Base-by-base conservation (phyloP, 2,888 invertebrate genomes). In the Craniophora ligustri region DNA sequence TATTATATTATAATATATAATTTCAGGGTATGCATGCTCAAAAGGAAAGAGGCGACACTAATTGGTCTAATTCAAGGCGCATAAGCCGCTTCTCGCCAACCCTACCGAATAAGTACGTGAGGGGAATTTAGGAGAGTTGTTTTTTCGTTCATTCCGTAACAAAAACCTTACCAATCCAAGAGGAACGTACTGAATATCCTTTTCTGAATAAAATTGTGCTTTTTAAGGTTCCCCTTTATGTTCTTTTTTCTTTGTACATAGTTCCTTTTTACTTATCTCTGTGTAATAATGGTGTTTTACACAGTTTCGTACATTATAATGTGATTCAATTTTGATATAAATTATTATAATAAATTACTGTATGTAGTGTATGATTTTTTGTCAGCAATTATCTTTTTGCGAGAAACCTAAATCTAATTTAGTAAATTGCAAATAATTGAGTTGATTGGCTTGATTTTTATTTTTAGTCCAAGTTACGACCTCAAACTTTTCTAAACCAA, bases 41-140 rank as follows among this genome's bases (percentile, higher is more conserved):
- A 50, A 47, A 11, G 34, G 35, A 46, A 26, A 50, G 30, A 56
- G 51, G 44, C 14, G 11, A 44, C 47, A 58, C 60, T 59, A 71
- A 72, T 67, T 75, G 60, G 47, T 56, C 55, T 67, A 68, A 72
- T 75, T 57, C 66, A 15, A 55, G 42, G 45, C 39, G 44, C 41
- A 60, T 44, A 45, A 59, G 60, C 34, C 56, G 59, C n/a, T n/a
- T n/a, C 26, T 44, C 36, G 34, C 28, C 71, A 68, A 45, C 68
- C 62, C 51, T 57, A 49, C 50, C 30, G 13, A 28, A 47, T 16
- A 36, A 41, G 21, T 55, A 71, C 76, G 73, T 75, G 75, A 67
- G 38, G 10, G 10, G 69, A 75, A 75, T 75, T 55, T 28, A 31
- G 48, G 47, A 32, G 40, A 30, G 41, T 56, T 60, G 41, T 56